Evolutionary conservation across 2,888 invertebrate genomes (phyloP), one percentile per base, ranked within the genome.

Genomic region (Epinotia nisella): DNA sequence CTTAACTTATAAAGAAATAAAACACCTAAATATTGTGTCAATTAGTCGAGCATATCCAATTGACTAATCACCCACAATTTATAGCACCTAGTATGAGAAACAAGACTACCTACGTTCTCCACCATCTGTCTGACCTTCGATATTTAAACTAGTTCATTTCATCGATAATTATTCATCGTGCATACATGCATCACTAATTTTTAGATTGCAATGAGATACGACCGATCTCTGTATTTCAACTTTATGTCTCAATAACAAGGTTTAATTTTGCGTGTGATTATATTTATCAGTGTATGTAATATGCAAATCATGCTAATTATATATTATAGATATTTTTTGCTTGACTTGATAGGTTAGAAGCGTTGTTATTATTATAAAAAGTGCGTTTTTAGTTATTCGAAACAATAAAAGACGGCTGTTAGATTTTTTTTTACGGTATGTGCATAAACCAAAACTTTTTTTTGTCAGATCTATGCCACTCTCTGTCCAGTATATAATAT

Each of bases 151-250:
- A 78, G 78, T 75, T 69, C 76, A 62, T 74, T 77, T 71, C 69
- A 77, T 78, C 77, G 76, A 80, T 79, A 79, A 82, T 82, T 80
- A 83, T 78, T 77, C 80, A 79, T 78, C 79, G 75, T 75, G 75
- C 77, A 64, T 76, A 78, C 77, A 77, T 76, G 79, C 83, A 82
- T 81, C 83, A 82, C 81, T 81, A 82, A 81, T 80, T 79, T 77
- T 79, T 74, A 76, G 77, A 80, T 79, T 78, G 71, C 69, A 67
- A 74, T 39, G 70, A 49, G 24, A 72, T 71, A 67, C 58, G 41
- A 24, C 39, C n/a, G 2, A 4, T 10, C 4, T 1, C 7, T 1
- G 15, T n/a, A 35, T 59, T 51, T 15, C 39, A 53, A 53, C 58
- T 56, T 3, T 67, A 62, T 45, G 2, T 53, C 15, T 7, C 10